A percentile compares a stretch with the other conserved stretches of the same genome.
Evolutionary conservation across 2,113 vertebrate species (phyloP).

Genomic region (Rhinoderma darwinii): DNA sequence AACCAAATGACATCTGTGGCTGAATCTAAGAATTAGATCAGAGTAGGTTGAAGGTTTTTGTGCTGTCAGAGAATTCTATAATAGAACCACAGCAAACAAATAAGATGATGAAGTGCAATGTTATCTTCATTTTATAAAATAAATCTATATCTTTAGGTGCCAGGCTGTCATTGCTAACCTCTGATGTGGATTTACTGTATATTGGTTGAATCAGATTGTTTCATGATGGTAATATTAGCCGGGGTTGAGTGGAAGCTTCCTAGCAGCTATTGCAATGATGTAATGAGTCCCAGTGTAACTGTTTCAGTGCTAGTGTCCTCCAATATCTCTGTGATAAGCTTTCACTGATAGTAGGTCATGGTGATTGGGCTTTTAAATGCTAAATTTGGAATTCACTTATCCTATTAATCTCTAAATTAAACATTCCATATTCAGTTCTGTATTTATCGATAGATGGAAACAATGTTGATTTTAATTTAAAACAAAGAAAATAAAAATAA

Average conservation of each 20-base stretch:
- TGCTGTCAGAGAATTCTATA: neutral
- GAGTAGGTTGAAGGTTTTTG: neutral
- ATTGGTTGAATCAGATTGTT: constrained; percentile 36
- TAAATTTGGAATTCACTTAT: neutral
- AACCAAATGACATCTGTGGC: neutral
- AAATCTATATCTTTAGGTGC: neutral
- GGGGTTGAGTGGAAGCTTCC: constrained; percentile 43
- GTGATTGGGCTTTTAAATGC: neutral
- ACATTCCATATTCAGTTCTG: neutral
- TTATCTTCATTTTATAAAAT: neutral
- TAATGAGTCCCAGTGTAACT: constrained; percentile 51
- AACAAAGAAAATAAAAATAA: neutral
- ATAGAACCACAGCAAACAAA: neutral
- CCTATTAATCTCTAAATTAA: neutral
- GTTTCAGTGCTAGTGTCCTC: constrained; percentile 28
- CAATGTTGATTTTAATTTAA: too few relatives aligned
- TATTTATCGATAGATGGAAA: too few relatives aligned
- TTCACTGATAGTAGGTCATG: neutral
- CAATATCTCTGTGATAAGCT: neutral
- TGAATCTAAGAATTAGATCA: neutral
- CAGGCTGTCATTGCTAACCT: constrained; percentile 17
- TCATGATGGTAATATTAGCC: constrained; percentile 42
- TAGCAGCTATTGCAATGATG: constrained; percentile 48
- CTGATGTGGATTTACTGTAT: constrained; percentile 25
- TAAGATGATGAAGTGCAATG: constrained; percentile 1